Base-by-base conservation (phyloP, 2,113 vertebrate species). In the Dasyprocta punctata region DNA sequence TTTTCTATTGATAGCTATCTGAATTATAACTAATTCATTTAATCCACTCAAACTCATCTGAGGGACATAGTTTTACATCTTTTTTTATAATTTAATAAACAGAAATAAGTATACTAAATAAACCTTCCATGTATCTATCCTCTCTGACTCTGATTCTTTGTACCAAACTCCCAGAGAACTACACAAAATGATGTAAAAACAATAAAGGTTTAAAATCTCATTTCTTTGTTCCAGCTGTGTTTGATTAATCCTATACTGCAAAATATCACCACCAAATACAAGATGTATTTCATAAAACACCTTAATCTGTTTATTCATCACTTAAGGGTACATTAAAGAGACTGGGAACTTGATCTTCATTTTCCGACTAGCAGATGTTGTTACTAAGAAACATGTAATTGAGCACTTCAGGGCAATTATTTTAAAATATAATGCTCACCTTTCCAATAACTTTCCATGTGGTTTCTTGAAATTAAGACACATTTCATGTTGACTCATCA, bases 341-440 rank as follows among this genome's bases (percentile, higher is more conserved):
- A 90, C 82, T 73, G 60, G 24, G 30, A 96, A 96, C 86, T 95
- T 91, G 94, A 96, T 97, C 96, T 97, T 97, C 96, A 97, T 97
- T 97, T 97, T 97, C 82, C 26, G 85, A 86, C 94, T 83, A 97
- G 96, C 97, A 97, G 97, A 95, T 97, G 90, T 92, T 97, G 77
- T 90, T 97, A 92, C 88, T 86, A 92, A 95, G 94, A 97, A 95
- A 96, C 92, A 90, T 83, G 44, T 94, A 97, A 97, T 96, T 96
- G 95, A 97, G 88, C 94, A 97, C 95, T 95, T 97, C 0, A 0
- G 95, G 81, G 95, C 92, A 96, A 97, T 97, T 97, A 92, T 97
- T 97, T 92, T 96, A 97, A 97, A 97, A 97, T 96, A 97, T 91
- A 96, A 96, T 90, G 71, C 82, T 97, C 95, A 97, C 94, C 96